Evolutionary conservation across 2,113 vertebrate species (phyloP).

Genomic region (Nothoprocta perdicaria): DNA sequence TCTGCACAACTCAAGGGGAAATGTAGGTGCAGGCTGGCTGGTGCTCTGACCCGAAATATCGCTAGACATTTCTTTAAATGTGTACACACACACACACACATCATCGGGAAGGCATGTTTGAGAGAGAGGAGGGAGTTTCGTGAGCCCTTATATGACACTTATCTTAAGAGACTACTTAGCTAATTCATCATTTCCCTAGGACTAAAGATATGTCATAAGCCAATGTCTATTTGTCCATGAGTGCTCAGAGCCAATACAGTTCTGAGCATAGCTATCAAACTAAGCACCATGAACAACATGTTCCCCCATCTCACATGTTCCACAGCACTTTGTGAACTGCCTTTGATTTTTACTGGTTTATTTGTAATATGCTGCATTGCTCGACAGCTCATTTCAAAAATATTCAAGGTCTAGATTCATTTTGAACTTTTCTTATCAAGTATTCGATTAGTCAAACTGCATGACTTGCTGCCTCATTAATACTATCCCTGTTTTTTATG

Average conservation of each 20-base stretch:
- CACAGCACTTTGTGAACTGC: neutral
- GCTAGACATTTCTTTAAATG: constrained; percentile 5
- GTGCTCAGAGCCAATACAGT: constrained; percentile 20
- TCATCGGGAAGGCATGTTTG: constrained; percentile 23
- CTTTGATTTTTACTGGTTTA: neutral
- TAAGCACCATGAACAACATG: neutral
- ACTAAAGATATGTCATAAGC: constrained; percentile 43
- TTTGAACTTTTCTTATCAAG: neutral
- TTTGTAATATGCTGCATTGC: neutral
- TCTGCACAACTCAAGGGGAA: neutral
- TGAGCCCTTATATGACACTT: constrained; percentile 38
- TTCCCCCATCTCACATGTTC: neutral
- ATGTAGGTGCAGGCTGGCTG: constrained; percentile 13
- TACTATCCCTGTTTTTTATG: neutral
- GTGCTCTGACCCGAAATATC: constrained; percentile 28
- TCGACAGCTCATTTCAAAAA: neutral
- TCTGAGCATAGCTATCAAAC: constrained; percentile 25
- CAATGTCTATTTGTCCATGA: constrained; percentile 39
- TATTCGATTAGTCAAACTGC: neutral
- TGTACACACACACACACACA: neutral
- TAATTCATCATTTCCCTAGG: constrained; percentile 63
- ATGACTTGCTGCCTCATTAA: neutral
- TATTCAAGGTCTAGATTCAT: neutral
- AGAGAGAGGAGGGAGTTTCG: constrained; percentile 26
- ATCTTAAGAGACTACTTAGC: constrained; percentile 24